These are phyloP conservation scores for Procambarus clarkii DNA, from an alignment of 1,140 invertebrate genomes.

Conservation along the genomic window DNA sequence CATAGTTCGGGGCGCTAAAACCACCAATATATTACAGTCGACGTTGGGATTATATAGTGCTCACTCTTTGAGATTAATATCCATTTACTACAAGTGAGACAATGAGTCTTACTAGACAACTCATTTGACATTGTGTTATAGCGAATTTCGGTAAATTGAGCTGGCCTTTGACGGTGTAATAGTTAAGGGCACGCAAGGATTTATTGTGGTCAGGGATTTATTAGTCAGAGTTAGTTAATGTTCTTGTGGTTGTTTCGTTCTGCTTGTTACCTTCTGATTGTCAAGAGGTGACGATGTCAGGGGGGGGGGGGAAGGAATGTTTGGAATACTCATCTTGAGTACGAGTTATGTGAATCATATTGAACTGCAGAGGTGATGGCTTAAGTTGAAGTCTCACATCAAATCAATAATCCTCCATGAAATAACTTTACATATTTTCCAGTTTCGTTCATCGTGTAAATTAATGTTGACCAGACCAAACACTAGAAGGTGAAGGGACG, in stretches of 20 bases:
- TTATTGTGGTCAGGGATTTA: not conserved
- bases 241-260: not conserved
- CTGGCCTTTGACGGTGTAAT: not conserved
- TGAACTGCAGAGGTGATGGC: too few relatives aligned
- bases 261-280: not conserved
- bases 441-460: too few relatives aligned
- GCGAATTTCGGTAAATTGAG: not conserved
- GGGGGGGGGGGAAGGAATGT: not conserved
- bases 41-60: not conserved
- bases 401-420: too few relatives aligned
- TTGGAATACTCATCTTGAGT: not conserved
- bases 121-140: not conserved
- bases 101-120: not conserved
- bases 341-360: too few relatives aligned
- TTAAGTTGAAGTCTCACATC: too few relatives aligned
- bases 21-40: not conserved
- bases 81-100: not conserved
- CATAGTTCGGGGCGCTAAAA: not conserved
- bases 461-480: too few relatives aligned
- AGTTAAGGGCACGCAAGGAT: not conserved
- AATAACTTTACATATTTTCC: too few relatives aligned
- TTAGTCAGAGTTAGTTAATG: not conserved
- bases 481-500: too few relatives aligned
- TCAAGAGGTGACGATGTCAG: not conserved
- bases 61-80: not conserved